Evolutionary conservation across 2,888 invertebrate species (phyloP), one percentile per base, ranked within the genome.

Genomic region (Phengaris alcon): DNA sequence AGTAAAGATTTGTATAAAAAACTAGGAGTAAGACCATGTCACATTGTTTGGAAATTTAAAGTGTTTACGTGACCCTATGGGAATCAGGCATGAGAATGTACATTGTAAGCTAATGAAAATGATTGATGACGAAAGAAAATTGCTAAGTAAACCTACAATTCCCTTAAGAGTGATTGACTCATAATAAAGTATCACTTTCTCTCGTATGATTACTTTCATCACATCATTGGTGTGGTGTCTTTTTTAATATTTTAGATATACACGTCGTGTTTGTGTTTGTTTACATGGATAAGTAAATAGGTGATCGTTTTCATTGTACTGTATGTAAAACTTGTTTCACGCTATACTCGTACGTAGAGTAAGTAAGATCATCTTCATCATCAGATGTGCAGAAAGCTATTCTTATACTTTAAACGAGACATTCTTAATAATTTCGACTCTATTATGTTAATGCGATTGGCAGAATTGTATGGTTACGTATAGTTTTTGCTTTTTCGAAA

Each of bases 161-260:
- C 64, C 64, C 64, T 64, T 64, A 64, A 64, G 35, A 64, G 64
- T 64, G 64, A 64, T 64, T 64, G 64, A 13, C 64, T 64, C 35
- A 64, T 64, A 64, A 64, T 64, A 64, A 69, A 69, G 69, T 15
- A 69, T 48, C 48, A 69, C 69, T 69, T 69, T 69, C 69, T 48
- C 69, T 13, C 22, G 15, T 15, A n/a, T 48, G 69, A 69, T 48
- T 69, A 48, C 69, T 69, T 48, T 69, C 48, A 69, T 69, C 69
- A 48, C n/a, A 69, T 69, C 7, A n/a, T 48, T 35, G 35, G 48
- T n/a, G n/a, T 15, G 59, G 59, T 22, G 59, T 69, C n/a, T 48
- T 64, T 35, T 64, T 64, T 6, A 64, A 64, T 35, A 12, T 64
- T 64, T 64, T 9, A 59, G 59, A 22, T 22, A 59, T 10, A 35